Percentiles rank a stretch among this genome's conserved stretches.
phyloP scores from a whole-genome alignment of 30 jellyfish, hydroid and myxozoan species.

The Turritopsis rubra region DNA sequence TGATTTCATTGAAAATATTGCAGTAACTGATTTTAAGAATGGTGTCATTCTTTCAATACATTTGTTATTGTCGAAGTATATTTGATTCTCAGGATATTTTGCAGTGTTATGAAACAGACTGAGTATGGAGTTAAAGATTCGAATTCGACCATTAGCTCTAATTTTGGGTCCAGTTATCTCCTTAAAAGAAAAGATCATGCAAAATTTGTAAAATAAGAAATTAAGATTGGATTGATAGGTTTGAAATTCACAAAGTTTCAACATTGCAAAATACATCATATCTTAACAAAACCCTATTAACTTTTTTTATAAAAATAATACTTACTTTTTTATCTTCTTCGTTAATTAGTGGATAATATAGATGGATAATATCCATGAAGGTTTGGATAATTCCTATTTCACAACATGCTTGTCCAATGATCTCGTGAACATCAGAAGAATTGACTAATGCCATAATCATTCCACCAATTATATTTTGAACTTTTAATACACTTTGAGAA shows the following conservation, averaged over 20 bases:
- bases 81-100: not conserved
- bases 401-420: not conserved
- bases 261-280: too few relatives aligned
- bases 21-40: not conserved
- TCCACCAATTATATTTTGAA: not conserved
- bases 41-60: constrained; percentile 14
- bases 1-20: constrained; percentile 9
- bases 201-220: not conserved
- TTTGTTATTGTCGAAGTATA: not conserved
- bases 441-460: not conserved
- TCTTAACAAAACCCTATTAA: not conserved
- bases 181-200: not conserved
- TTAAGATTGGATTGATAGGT: too few relatives aligned
- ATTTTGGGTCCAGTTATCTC: not conserved
- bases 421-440: not conserved
- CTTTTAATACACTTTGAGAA: not conserved
- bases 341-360: not conserved
- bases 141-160: not conserved
- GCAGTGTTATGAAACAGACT: constrained; percentile 17
- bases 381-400: not conserved
- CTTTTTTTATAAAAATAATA: not conserved
- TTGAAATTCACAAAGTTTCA: too few relatives aligned
- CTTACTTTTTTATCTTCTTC: constrained; percentile 10
- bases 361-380: not conserved
- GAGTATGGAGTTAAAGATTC: not conserved